Evolutionary conservation across 1,140 invertebrate species (phyloP).

Genomic region (Anthonomus grandis): DNA sequence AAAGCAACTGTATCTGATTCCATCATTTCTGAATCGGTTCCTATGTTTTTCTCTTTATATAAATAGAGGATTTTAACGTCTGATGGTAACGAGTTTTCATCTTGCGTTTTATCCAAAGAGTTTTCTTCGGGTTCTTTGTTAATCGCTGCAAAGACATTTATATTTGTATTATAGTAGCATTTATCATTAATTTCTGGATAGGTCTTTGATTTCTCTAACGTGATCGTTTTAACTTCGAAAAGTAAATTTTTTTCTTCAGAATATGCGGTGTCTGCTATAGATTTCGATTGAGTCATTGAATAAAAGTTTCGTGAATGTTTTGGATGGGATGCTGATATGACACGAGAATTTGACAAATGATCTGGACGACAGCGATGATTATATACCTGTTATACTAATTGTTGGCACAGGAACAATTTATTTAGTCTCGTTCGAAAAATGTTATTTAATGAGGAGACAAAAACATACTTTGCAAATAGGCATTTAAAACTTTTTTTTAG

Average conservation of each 20-base stretch:
- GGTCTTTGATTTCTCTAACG: slow-evolving; percentile 20
- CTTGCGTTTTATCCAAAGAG: not conserved
- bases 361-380: slow-evolving; percentile 7
- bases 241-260: not conserved
- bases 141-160: not conserved
- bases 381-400: slow-evolving; percentile 13
- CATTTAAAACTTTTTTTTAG: too few species aligned
- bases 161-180: slow-evolving; percentile 15
- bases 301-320: slow-evolving; percentile 15
- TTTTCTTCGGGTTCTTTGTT: not conserved
- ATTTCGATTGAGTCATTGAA: slow-evolving; percentile 24
- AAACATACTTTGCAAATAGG: not conserved
- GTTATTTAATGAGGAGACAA: slow-evolving; percentile 21
- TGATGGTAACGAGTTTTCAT: not conserved
- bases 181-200: slow-evolving; percentile 20
- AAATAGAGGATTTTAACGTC: slow-evolving; percentile 22
- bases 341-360: slow-evolving; percentile 28
- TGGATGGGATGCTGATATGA: slow-evolving; percentile 23
- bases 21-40: slow-evolving; percentile 16
- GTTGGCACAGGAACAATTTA: slow-evolving; percentile 14
- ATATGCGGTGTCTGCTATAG: slow-evolving; percentile 6
- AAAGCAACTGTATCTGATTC: slow-evolving; percentile 13
- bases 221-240: not conserved
- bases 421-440: slow-evolving; percentile 9
- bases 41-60: slow-evolving; percentile 18